Conservation (phyloP, 2,888 invertebrate species). For the Scaptodrosophila latifasciaeformis region DNA sequence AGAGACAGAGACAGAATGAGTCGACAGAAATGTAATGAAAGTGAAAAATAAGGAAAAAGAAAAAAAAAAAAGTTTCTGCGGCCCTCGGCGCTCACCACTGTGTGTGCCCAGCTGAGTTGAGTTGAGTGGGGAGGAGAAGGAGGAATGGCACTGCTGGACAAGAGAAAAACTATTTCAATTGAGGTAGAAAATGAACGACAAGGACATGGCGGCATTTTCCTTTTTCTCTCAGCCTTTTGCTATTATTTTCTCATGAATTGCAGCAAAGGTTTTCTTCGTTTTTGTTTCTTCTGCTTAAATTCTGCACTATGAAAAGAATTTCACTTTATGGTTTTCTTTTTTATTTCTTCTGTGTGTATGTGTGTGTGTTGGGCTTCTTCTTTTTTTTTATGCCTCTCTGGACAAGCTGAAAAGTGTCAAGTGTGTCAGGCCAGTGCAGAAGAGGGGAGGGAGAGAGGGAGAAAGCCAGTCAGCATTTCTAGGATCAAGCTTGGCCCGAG, state of each 20-base stretch:
- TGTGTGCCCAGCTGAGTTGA: too few relatives aligned
- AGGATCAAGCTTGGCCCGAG: too few relatives aligned
- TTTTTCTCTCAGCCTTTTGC: slow-evolving; percentile 4
- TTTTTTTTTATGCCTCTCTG: slow-evolving; percentile 1
- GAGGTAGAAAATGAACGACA: slow-evolving; percentile 61
- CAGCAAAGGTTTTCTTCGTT: slow-evolving; percentile 28
- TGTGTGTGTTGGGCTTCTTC: slow-evolving; percentile 6
- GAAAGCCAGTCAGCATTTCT: too few relatives aligned
- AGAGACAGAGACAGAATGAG: neutral
- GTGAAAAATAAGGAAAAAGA: too few relatives aligned
- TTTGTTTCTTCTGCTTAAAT: slow-evolving; percentile 44
- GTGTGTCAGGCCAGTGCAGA: slow-evolving; percentile 49
- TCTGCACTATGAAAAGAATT: slow-evolving; percentile 58
- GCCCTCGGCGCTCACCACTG: too few relatives aligned
- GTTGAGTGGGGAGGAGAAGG: too few relatives aligned
- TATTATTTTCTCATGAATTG: slow-evolving; percentile 35
- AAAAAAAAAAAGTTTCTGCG: slow-evolving; percentile 53
- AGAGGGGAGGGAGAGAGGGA: too few relatives aligned
- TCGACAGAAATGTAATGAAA: slow-evolving; percentile 45
- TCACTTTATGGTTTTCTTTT: slow-evolving; percentile 37
- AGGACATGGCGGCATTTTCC: slow-evolving; percentile 44
- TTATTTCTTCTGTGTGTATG: neutral
- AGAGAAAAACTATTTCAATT: slow-evolving; percentile 61
- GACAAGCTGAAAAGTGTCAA: slow-evolving; percentile 44
- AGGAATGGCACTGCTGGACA: too few relatives aligned